A percentile compares a stretch with the other conserved stretches of the same genome.
These are phyloP conservation scores for Drosophila ustulata DNA, from an alignment of 2,888 invertebrate species.

Conservation along the genomic window DNA sequence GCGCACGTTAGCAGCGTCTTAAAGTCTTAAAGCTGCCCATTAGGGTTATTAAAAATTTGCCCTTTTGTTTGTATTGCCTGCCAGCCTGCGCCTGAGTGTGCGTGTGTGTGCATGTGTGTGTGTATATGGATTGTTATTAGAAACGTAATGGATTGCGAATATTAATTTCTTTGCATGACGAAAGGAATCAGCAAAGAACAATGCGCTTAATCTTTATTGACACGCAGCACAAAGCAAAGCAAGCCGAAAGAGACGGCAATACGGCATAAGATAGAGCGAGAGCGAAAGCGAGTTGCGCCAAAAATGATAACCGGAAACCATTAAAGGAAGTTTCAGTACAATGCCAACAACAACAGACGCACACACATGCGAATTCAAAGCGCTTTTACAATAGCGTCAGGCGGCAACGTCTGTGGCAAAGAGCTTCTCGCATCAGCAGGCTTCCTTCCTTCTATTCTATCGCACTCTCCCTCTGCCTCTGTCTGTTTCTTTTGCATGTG, in stretches of 20 bases:
- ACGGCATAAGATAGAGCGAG: slow-evolving; percentile 5
- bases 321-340: slow-evolving; percentile 79
- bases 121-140: slow-evolving; percentile 58
- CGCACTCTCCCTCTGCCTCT: slow-evolving; percentile 20
- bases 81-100: background rate
- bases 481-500: slow-evolving; percentile 9
- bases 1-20: slow-evolving; percentile 31
- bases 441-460: slow-evolving; percentile 34
- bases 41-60: slow-evolving; percentile 72
- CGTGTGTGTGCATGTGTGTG: slow-evolving; percentile 13
- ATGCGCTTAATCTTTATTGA: slow-evolving; percentile 76
- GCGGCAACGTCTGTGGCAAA: slow-evolving; percentile 55
- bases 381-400: slow-evolving; percentile 44
- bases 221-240: slow-evolving; percentile 61
- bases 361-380: slow-evolving; percentile 32
- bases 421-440: slow-evolving; percentile 56
- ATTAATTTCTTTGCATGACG: slow-evolving; percentile 78
- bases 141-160: slow-evolving; percentile 77
- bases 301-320: slow-evolving; percentile 82
- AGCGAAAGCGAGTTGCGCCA: slow-evolving; percentile 54
- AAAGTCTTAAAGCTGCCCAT: slow-evolving; percentile 70
- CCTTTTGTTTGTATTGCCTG: slow-evolving; percentile 30
- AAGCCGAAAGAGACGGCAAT: slow-evolving; percentile 4
- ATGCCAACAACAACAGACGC: slow-evolving; percentile 37
- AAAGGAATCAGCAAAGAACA: slow-evolving; percentile 74